Evolutionary conservation across 1,140 invertebrate genomes (phyloP).

Genomic region (Babylonia areolata): DNA sequence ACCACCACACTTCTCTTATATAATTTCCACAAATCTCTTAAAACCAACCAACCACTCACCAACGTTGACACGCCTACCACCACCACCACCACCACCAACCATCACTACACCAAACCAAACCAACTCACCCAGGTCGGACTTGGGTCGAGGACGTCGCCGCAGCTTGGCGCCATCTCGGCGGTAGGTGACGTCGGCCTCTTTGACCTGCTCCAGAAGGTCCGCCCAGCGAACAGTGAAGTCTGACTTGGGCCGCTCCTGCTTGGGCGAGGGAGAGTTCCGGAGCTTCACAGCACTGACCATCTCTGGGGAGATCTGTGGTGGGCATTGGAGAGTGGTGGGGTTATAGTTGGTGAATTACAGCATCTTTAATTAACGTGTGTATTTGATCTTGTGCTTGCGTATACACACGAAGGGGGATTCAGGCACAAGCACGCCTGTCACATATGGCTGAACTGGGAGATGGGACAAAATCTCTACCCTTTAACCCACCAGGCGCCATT

Average conservation of each 20-base stretch:
- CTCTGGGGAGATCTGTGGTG: constrained; percentile 36
- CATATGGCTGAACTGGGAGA: no score
- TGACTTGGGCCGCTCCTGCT: constrained; percentile 65
- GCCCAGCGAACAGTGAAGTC: constrained; percentile 69
- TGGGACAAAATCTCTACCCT: no score
- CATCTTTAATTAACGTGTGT: no score
- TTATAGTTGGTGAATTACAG: background rate
- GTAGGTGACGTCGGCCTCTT: constrained; percentile 45
- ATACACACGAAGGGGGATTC: no score
- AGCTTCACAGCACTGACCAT: constrained; percentile 46
- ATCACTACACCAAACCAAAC: background rate
- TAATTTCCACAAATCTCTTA: no score
- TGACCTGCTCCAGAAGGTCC: constrained; percentile 58
- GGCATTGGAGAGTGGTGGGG: background rate
- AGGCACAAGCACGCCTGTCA: no score
- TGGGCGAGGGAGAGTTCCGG: constrained; percentile 61
- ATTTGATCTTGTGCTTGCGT: no score
- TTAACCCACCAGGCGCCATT: no score
- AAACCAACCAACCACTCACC: no score
- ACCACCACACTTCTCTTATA: no score
- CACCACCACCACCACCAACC: background rate
- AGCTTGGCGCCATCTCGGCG: constrained; percentile 41
- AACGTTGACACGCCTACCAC: background rate
- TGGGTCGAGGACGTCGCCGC: constrained; percentile 54
- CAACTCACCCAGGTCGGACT: constrained; percentile 65